phyloP scores from a whole-genome alignment of 2,888 invertebrate genomes.

The Caenorhabditis macrosperma region DNA sequence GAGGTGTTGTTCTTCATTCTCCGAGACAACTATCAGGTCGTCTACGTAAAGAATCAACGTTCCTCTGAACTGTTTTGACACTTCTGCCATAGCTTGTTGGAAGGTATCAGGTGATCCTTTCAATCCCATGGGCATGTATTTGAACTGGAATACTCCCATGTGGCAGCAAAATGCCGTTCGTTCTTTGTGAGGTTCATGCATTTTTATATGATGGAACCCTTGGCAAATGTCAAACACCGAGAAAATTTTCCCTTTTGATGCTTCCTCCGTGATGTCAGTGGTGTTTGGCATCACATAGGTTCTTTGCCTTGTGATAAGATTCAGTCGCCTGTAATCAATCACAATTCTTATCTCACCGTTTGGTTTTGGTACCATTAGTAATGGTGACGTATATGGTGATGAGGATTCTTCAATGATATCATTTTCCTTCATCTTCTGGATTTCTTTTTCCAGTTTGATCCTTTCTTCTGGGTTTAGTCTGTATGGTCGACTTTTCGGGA shows the following conservation, averaged over 20 bases:
- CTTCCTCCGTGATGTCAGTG: conserved; percentile 10
- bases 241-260: conserved; percentile 25
- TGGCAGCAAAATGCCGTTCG: conserved; percentile 63
- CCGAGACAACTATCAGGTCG: conserved; percentile 54
- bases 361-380: conserved; percentile 32
- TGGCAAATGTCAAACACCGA: conserved; percentile 48
- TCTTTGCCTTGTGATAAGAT: conserved; percentile 16
- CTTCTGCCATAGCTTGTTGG: conserved; percentile 21
- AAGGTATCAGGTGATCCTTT: conserved; percentile 58
- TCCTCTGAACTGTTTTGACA: conserved; percentile 1
- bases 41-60: conserved; percentile 60
- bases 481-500: conserved; percentile 15
- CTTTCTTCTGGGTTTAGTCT: conserved; percentile 17
- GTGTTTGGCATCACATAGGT: conserved; percentile 31
- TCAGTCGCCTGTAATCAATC: conserved; percentile 26
- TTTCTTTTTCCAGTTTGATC: conserved; percentile 34
- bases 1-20: conserved; percentile 59
- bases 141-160: conserved; percentile 60
- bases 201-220: conserved; percentile 56
- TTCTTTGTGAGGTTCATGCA: conserved; percentile 41
- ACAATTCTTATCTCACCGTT: conserved; percentile 16
- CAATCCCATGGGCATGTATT: conserved; percentile 63
- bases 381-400: conserved; percentile 14
- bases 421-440: conserved; percentile 32
- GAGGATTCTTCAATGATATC: conserved; percentile 44